A percentile compares a stretch with the other conserved stretches of the same genome.
These are phyloP conservation scores for Polydrusus tereticollis DNA, from an alignment of 2,888 invertebrate genomes.

Conservation along the genomic window DNA sequence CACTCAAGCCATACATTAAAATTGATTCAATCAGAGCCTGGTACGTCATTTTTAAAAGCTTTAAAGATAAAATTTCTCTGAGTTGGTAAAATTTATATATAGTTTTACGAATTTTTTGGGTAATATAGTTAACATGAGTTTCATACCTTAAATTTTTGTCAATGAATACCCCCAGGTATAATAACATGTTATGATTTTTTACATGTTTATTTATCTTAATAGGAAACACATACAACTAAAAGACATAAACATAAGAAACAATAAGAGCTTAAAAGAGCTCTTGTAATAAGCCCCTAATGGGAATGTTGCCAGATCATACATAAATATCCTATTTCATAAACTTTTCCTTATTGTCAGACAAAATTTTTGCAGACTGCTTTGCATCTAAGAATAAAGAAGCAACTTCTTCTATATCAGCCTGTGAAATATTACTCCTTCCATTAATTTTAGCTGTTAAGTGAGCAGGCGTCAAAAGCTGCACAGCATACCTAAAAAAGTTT, in stretches of 20 bases:
- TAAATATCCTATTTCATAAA: slow-evolving; percentile 73
- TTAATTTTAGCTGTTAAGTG: slow-evolving; percentile 90
- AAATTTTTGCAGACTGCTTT: slow-evolving; percentile 93
- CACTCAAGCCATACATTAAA: no score
- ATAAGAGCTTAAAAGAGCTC: neutral
- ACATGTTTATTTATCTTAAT: no score
- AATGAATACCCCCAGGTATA: no score
- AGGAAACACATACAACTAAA: neutral
- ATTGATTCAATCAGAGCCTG: no score
- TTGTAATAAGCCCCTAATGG: neutral
- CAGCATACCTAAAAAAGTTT: slow-evolving; percentile 80
- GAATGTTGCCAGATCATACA: neutral
- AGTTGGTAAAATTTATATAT: no score
- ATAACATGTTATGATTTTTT: no score
- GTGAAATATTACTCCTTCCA: slow-evolving; percentile 81
- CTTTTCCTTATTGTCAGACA: slow-evolving; percentile 90
- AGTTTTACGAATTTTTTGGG: no score
- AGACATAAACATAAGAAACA: neutral
- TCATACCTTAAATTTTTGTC: no score
- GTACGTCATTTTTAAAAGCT: no score
- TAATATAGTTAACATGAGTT: no score
- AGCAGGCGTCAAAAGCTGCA: slow-evolving; percentile 94
- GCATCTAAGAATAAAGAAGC: slow-evolving; percentile 93
- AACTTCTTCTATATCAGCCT: slow-evolving; percentile 88
- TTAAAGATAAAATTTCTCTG: no score